Evolutionary conservation across 2,113 vertebrate genomes (phyloP).

Genomic region (Meles meles): DNA sequence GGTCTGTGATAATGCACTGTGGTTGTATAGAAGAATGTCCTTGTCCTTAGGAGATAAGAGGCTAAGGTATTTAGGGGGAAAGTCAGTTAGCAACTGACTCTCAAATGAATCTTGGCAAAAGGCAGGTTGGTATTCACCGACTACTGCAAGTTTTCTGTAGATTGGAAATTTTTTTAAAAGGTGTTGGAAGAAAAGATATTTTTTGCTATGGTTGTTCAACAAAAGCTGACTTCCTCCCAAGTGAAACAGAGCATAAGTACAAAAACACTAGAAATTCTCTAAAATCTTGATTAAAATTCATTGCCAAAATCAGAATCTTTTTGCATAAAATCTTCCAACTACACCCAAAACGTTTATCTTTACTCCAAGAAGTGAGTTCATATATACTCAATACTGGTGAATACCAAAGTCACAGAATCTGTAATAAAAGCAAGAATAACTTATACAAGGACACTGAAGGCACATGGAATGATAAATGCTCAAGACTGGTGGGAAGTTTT

Average conservation of each 20-base stretch:
- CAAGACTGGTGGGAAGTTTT: background rate
- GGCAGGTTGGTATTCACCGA: background rate
- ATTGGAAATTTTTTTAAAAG: background rate
- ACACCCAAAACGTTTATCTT: background rate
- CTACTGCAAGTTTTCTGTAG: conserved; percentile 30
- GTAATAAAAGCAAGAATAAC: conserved; percentile 1
- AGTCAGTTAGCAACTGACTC: background rate
- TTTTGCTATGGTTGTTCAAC: background rate
- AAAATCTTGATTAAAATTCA: conserved; percentile 27
- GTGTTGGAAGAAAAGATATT: background rate
- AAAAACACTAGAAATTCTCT: conserved; percentile 23
- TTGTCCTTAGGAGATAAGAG: background rate
- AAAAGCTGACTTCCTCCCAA: conserved; percentile 14
- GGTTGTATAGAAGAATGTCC: background rate
- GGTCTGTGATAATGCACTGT: background rate
- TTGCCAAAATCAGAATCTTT: conserved; percentile 20
- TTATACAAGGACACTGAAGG: background rate
- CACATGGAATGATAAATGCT: background rate
- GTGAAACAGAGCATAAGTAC: conserved; percentile 19
- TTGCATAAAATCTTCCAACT: conserved; percentile 28
- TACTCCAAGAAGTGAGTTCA: background rate
- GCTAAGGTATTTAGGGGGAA: background rate
- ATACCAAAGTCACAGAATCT: background rate
- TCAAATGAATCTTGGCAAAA: background rate
- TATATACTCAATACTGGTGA: background rate